Evolutionary conservation across 1,140 invertebrate genomes (phyloP).

Genomic region (Conus betulinus): DNA sequence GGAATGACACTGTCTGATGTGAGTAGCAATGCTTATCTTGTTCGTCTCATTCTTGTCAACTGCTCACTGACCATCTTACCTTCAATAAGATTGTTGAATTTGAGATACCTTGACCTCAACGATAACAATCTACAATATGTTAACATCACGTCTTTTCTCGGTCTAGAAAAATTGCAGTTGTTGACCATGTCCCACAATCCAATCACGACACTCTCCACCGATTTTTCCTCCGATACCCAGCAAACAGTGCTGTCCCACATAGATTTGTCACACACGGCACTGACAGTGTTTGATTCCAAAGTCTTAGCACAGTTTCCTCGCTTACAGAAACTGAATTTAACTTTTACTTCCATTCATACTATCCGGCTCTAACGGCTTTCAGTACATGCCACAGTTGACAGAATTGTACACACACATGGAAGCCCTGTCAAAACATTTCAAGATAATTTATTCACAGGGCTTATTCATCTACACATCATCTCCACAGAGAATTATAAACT

Average conservation of each 20-base stretch:
- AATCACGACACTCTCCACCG: background rate
- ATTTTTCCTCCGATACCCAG: background rate
- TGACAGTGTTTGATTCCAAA: background rate
- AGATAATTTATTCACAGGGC: background rate
- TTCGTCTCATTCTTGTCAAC: background rate
- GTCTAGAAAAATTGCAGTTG: slow-evolving; percentile 12
- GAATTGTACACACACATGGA: background rate
- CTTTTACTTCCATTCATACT: background rate
- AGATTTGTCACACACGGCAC: background rate
- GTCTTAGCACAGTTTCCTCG: slow-evolving; percentile 15
- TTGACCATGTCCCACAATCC: slow-evolving; percentile 24
- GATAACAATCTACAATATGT: background rate
- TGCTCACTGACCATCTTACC: background rate
- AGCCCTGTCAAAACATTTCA: background rate
- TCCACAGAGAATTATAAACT: too few species aligned
- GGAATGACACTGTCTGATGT: background rate
- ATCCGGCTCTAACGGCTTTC: background rate
- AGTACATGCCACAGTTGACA: background rate
- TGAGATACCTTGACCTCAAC: background rate
- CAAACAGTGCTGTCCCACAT: background rate
- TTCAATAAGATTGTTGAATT: background rate
- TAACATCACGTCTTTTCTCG: background rate
- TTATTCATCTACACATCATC: too few species aligned
- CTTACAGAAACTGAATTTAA: slow-evolving; percentile 18
- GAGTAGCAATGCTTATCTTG: background rate